Conservation (phyloP, 2,797 vertebrate species). For the Lagodon rhomboides region DNA sequence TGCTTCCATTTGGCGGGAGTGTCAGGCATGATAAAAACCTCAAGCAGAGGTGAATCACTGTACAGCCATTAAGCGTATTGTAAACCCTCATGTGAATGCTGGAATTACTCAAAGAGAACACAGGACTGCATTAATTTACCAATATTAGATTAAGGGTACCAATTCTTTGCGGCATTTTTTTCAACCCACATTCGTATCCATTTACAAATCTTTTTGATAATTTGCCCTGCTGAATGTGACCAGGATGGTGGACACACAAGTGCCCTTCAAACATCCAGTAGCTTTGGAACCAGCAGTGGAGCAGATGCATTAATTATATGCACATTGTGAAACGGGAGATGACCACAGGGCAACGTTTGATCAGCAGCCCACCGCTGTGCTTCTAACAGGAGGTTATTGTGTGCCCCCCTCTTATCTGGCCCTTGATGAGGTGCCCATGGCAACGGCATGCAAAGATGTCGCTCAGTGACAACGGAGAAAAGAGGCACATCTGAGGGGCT, state of each 20-base stretch:
- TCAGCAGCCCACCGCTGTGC: slow-evolving; percentile 65
- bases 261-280: slow-evolving; percentile 54
- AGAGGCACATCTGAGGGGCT: slow-evolving; percentile 5
- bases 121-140: background rate
- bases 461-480: slow-evolving; percentile 34
- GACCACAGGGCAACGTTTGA: slow-evolving; percentile 73
- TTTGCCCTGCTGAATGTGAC: slow-evolving; percentile 10
- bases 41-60: background rate
- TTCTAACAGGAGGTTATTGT: slow-evolving; percentile 81
- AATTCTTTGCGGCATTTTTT: background rate
- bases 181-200: background rate
- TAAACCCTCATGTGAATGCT: background rate
- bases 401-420: slow-evolving; percentile 81
- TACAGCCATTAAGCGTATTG: background rate
- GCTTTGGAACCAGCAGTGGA: slow-evolving; percentile 39
- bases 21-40: background rate
- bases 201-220: slow-evolving; percentile 18
- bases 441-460: slow-evolving; percentile 69
- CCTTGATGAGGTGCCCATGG: slow-evolving; percentile 82
- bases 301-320: slow-evolving; percentile 68
- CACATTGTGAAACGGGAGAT: slow-evolving; percentile 68
- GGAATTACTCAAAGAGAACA: background rate
- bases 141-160: background rate
- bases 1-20: background rate
- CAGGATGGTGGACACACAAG: slow-evolving; percentile 30